Percentiles rank a stretch among this genome's conserved stretches.
phyloP scores from a whole-genome alignment of 2,113 vertebrate species.

The Cyanistes caeruleus region DNA sequence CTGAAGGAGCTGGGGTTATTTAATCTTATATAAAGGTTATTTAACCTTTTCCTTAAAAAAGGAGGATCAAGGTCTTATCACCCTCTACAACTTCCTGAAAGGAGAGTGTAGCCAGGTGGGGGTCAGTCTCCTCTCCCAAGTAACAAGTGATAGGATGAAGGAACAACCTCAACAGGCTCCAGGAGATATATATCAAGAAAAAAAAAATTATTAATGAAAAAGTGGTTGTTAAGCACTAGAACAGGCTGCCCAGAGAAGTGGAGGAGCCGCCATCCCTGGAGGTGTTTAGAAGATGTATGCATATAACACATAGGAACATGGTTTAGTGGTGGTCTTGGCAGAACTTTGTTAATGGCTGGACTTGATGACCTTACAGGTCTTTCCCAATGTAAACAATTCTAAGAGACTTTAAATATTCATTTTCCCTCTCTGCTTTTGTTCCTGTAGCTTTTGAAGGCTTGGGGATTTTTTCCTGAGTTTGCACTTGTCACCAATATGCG shows the following conservation, averaged over 20 bases:
- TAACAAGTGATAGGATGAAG: neutral
- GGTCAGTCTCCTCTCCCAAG: neutral
- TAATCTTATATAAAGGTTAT: neutral
- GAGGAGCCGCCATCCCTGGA: neutral
- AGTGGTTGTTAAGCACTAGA: neutral
- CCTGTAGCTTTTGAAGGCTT: neutral
- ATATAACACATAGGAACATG: fast-evolving
- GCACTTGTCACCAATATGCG: fast-evolving
- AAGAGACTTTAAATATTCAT: neutral
- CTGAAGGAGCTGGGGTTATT: neutral
- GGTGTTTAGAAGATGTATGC: neutral
- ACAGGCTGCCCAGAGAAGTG: neutral
- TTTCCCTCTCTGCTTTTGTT: neutral
- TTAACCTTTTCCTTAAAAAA: neutral
- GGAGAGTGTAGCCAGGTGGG: no score
- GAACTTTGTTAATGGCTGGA: neutral
- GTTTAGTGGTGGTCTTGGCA: neutral
- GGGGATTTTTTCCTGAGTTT: neutral
- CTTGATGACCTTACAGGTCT: neutral
- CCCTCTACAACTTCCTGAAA: neutral
- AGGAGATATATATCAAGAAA: neutral
- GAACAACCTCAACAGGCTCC: neutral
- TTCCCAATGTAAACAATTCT: neutral
- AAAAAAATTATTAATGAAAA: neutral
- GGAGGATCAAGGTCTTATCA: neutral